These are phyloP conservation scores for Sussaba pulchella DNA, from an alignment of 2,888 invertebrate species.

Conservation along the genomic window DNA sequence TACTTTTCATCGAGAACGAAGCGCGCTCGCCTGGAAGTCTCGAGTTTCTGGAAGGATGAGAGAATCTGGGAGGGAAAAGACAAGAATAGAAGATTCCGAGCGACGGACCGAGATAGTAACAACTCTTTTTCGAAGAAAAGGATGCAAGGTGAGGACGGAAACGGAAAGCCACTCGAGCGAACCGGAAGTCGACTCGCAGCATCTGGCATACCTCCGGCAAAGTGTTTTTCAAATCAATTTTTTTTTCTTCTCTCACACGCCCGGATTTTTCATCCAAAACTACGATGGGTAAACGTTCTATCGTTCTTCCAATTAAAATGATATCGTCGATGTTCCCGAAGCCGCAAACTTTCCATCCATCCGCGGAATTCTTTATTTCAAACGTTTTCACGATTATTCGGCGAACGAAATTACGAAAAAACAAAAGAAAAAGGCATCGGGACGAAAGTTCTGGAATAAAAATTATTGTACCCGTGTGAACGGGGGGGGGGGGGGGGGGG, in stretches of 20 bases:
- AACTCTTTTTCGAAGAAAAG: conserved; percentile 48
- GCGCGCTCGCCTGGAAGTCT: conserved; percentile 50
- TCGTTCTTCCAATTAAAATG: conserved; percentile 62
- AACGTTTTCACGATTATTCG: not conserved
- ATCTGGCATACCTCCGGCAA: conserved; percentile 62
- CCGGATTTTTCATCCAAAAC: conserved; percentile 17
- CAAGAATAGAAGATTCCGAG: conserved; percentile 28
- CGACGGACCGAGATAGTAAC: conserved; percentile 46
- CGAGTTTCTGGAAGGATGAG: conserved; percentile 37
- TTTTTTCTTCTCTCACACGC: conserved; percentile 28
- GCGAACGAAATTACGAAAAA: not conserved
- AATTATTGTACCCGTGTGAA: conserved; percentile 56
- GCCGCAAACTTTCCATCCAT: conserved; percentile 1
- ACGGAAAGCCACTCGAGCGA: conserved; percentile 63
- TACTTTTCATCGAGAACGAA: conserved; percentile 57
- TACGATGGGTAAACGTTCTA: conserved; percentile 1
- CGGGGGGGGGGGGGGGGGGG: conserved; percentile 6
- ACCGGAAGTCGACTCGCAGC: conserved; percentile 56
- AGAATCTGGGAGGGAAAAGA: conserved; percentile 40
- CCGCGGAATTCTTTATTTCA: not conserved
- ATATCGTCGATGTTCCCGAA: conserved; percentile 57
- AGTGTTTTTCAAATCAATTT: conserved; percentile 62
- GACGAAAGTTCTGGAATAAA: conserved; percentile 41
- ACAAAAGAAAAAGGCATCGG: not conserved
- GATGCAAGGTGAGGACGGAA: conserved; percentile 43